Percentiles rank a stretch among this genome's conserved stretches.
Conservation (phyloP, 2,113 vertebrate genomes). For the Pomatostomus ruficeps region DNA sequence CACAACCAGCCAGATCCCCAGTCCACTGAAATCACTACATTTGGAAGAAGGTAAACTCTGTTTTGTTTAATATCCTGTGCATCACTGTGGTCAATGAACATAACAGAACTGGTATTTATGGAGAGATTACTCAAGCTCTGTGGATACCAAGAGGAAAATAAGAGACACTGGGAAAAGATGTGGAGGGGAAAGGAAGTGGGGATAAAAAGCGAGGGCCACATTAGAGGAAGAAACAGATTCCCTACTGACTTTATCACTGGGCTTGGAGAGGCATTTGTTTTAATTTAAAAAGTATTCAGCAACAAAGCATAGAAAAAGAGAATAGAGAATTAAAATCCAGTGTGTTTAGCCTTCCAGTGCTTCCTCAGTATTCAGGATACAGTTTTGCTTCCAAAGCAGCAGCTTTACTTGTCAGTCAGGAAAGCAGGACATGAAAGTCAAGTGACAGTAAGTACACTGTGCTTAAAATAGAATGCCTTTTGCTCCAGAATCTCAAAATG, state of each 20-base stretch:
- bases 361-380: neutral
- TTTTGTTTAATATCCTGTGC: neutral
- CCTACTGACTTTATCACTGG: neutral
- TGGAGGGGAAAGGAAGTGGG: neutral
- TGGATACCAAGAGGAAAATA: neutral
- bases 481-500: slow-evolving; percentile 4
- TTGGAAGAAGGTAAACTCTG: neutral
- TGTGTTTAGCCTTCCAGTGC: neutral
- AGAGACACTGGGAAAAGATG: neutral
- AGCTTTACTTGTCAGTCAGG: slow-evolving; percentile 54
- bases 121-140: neutral
- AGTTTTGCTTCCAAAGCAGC: neutral
- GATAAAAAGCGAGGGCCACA: neutral
- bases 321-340: neutral
- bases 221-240: neutral
- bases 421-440: neutral
- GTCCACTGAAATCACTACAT: neutral
- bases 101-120: neutral
- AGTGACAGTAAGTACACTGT: neutral
- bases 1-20: neutral
- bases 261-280: neutral
- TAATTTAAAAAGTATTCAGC: neutral
- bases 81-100: neutral
- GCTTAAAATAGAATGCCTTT: slow-evolving; percentile 52
- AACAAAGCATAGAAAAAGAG: neutral